Percentiles rank a stretch among this genome's conserved stretches.
These are phyloP conservation scores for Netelia virgata DNA, from an alignment of 2,888 invertebrate genomes.

Conservation along the genomic window DNA sequence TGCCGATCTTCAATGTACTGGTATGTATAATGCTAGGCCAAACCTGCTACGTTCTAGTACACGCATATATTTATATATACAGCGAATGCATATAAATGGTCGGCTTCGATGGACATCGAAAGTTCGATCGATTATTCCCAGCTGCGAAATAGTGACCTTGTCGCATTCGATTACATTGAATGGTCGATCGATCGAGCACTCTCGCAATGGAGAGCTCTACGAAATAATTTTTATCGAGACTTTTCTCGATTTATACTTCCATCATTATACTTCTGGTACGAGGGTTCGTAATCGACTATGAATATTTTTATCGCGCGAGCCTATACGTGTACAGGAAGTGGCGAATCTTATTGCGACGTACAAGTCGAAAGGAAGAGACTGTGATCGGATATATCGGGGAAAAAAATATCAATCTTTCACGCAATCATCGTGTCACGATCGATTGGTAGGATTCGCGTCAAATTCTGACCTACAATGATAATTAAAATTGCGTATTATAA, in stretches of 20 bases:
- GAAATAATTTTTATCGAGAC: conserved; percentile 8
- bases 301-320: neutral
- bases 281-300: neutral
- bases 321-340: neutral
- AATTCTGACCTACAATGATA: too few species aligned
- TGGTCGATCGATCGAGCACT: conserved; percentile 27
- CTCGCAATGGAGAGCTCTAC: neutral
- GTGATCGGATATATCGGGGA: too few species aligned
- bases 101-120: conserved; percentile 19
- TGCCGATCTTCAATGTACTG: neutral
- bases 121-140: conserved; percentile 44
- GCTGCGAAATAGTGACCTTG: conserved; percentile 32
- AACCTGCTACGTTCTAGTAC: conserved; percentile 4
- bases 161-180: conserved; percentile 32
- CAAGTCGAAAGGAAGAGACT: too few species aligned
- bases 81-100: neutral
- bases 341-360: neutral
- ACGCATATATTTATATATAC: conserved; percentile 9
- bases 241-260: neutral
- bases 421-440: too few species aligned
- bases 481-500: too few species aligned
- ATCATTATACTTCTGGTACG: neutral
- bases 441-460: too few species aligned
- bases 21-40: conserved; percentile 12
- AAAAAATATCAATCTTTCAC: too few species aligned